phyloP scores from a whole-genome alignment of 2,113 vertebrate genomes.

The Otus sunia region DNA sequence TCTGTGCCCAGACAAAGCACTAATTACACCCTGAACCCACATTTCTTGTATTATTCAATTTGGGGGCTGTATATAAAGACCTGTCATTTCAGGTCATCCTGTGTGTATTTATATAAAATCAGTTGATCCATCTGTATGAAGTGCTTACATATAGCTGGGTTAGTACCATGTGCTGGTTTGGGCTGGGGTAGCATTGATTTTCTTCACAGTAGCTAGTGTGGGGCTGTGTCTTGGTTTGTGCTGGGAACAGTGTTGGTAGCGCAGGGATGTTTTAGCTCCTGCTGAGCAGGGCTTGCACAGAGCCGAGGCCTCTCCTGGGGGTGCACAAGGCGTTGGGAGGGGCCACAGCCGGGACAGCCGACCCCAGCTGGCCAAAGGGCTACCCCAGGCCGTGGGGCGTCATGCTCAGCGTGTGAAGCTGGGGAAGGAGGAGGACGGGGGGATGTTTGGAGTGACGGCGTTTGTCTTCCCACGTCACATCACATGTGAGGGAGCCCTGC shows the following conservation, averaged over 20 bases:
- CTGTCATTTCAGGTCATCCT: neutral
- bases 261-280: neutral
- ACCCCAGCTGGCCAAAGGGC: neutral
- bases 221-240: neutral
- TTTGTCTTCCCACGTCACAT: neutral
- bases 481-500: fast-evolving
- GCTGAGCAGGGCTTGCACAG: neutral
- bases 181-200: neutral
- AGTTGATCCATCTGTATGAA: neutral
- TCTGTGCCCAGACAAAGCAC: neutral
- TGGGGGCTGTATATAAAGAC: neutral
- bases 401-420: neutral
- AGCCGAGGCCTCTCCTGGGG: neutral
- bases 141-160: neutral
- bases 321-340: neutral
- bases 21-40: neutral
- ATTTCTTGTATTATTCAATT: neutral
- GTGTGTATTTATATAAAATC: neutral
- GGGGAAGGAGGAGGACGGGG: neutral
- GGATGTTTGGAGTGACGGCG: fast-evolving
- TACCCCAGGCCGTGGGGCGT: fast-evolving
- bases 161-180: neutral
- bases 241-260: neutral
- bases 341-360: neutral
- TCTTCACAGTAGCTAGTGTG: neutral